Evolutionary conservation across 2,888 invertebrate species (phyloP).

Genomic region (Cactoblastis cactorum): DNA sequence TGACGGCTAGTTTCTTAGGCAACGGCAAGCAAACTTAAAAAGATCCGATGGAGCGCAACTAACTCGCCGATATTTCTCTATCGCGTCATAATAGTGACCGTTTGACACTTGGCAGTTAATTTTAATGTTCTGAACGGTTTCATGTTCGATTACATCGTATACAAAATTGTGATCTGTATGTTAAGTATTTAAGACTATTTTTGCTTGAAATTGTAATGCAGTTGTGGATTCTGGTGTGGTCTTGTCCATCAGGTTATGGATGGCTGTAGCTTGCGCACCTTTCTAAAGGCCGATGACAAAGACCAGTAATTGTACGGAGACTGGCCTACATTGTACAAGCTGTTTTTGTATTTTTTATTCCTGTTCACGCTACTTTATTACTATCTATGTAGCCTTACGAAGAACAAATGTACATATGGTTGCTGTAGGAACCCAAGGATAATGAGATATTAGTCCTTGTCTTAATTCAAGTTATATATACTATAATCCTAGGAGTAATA

Average conservation of each 20-base stretch:
- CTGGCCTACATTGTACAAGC: conserved; percentile 19
- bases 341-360: neutral
- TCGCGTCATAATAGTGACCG: conserved; percentile 53
- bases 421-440: too few relatives aligned
- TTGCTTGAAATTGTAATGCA: neutral
- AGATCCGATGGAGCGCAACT: conserved; percentile 50
- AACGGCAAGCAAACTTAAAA: conserved; percentile 43
- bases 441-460: too few relatives aligned
- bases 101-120: conserved; percentile 48
- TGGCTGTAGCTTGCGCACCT: conserved; percentile 42
- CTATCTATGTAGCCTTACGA: neutral
- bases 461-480: too few relatives aligned
- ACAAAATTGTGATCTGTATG: conserved; percentile 28
- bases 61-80: conserved; percentile 57
- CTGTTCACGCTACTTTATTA: neutral
- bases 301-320: conserved; percentile 31
- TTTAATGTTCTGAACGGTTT: conserved; percentile 20
- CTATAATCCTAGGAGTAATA: too few relatives aligned
- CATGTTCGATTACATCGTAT: conserved; percentile 20
- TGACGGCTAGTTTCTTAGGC: conserved; percentile 38
- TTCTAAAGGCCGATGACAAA: conserved; percentile 42
- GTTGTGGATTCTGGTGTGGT: conserved; percentile 18
- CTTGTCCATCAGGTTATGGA: conserved; percentile 38
- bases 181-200: conserved; percentile 3
- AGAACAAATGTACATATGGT: too few relatives aligned